Conservation (phyloP, 2,888 invertebrate genomes). For the Endomychus coccineus region DNA sequence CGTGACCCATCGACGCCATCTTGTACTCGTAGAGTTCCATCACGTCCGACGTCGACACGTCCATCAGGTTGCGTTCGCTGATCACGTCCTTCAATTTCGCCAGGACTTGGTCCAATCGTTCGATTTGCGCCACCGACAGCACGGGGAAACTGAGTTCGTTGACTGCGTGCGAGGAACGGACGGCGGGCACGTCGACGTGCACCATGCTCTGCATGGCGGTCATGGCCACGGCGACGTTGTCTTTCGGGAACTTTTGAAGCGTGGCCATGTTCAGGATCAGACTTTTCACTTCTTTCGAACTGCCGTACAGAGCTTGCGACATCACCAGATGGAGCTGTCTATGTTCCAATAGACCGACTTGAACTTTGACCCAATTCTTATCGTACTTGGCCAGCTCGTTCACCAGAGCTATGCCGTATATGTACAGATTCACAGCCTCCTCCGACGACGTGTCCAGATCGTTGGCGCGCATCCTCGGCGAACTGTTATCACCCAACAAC, state of each 20-base stretch:
- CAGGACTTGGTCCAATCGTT: conserved; percentile 33
- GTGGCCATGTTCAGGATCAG: conserved; percentile 39
- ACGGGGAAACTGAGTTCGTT: conserved; percentile 27
- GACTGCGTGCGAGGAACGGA: conserved; percentile 10
- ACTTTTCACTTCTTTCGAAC: conserved; percentile 43
- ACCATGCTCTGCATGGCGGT: conserved; percentile 26
- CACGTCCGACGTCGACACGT: conserved; percentile 58
- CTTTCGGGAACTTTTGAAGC: conserved; percentile 27
- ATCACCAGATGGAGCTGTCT: conserved; percentile 46
- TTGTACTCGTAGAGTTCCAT: conserved; percentile 70
- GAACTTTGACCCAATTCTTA: conserved; percentile 43
- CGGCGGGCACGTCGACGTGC: conserved; percentile 14
- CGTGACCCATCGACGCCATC: conserved; percentile 49
- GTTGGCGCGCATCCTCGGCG: conserved; percentile 25
- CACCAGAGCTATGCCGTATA: conserved; percentile 46
- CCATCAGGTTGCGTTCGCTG: conserved; percentile 47
- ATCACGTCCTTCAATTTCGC: conserved; percentile 39
- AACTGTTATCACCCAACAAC: conserved; percentile 36
- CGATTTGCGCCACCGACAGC: conserved; percentile 34
- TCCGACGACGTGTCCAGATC: conserved; percentile 33
- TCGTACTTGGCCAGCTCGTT: conserved; percentile 44
- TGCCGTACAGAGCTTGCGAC: conserved; percentile 46
- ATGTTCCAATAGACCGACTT: conserved; percentile 38
- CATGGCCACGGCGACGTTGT: conserved; percentile 30
- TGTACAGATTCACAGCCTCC: conserved; percentile 44